Base-by-base conservation (phyloP, 2,888 invertebrate genomes). In the Trypoxylon attenuatum region DNA sequence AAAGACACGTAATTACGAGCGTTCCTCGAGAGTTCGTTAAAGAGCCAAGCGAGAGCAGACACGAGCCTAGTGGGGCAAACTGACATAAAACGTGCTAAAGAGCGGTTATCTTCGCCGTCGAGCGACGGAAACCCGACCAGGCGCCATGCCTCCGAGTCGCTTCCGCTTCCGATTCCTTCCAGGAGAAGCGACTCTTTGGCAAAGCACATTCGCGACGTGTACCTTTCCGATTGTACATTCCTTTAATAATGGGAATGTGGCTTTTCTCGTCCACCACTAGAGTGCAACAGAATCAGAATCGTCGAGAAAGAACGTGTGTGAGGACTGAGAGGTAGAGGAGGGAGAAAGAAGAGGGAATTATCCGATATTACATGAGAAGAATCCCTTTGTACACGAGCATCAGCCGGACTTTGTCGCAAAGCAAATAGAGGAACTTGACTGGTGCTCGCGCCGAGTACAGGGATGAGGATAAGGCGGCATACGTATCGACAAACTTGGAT, bases 221-320 rank as follows among this genome's bases (percentile, higher is more conserved):
- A 43, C 49, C 22, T n/a, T n/a, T 38, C 39, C 22, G 4, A 5
- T 13, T 2, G 41, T 42, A 10, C 54, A 23, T 55, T 54, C 50
- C 46, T 59, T 41, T 54, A 54, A 39, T 33, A 51, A 63, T 53
- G 45, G 15, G 18, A 25, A 38, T 49, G 15, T 19, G 49, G 38
- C 60, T 43, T 41, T 54, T 52, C 51, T 62, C 62, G 56, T 56
- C 33, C 56, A 49, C 23, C 61, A 50, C 45, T 41, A 6, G 22
- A 2, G 33, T 33, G 19, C 18, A 25, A 16, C 3, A 4, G 23
- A 15, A 39, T 15, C 1, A 22, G 38, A 19, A 22, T 33, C 33
- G 33, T 5, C 33, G 13, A 33, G n/a, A n/a, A 5, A 33, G 13
- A 33, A 33, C n/a, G n/a, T 13, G 13, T 25, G 8, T 8, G 25